These are phyloP conservation scores for Urocyon cinereoargenteus DNA, from an alignment of 2,797 vertebrate species.

Conservation along the genomic window DNA sequence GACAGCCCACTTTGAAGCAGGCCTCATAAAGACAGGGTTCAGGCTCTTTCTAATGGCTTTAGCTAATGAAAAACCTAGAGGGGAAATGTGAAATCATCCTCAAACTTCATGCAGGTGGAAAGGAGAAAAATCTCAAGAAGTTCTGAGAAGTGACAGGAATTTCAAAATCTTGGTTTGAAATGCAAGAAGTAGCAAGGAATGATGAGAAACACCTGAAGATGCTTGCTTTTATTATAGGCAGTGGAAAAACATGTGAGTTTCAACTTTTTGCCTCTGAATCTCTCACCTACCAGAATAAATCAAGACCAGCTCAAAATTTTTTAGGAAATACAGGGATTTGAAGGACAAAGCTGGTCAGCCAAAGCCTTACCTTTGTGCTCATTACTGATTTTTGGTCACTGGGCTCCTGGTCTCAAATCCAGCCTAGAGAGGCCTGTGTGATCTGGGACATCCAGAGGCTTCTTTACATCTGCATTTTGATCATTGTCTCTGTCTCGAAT, in stretches of 20 bases:
- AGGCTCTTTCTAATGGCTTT: slow-evolving; percentile 71
- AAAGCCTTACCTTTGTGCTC: background rate
- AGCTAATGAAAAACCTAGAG: slow-evolving; percentile 78
- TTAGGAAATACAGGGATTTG: background rate
- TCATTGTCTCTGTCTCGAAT: slow-evolving; percentile 2
- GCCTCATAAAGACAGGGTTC: slow-evolving; percentile 72
- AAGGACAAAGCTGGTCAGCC: background rate
- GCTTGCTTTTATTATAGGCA: background rate
- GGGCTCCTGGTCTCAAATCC: background rate
- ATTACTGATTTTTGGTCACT: background rate
- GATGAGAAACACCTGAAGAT: background rate
- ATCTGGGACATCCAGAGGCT: background rate
- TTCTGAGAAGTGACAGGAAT: slow-evolving; percentile 67
- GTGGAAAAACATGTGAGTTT: background rate
- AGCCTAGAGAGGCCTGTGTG: background rate
- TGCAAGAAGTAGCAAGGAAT: slow-evolving; percentile 1
- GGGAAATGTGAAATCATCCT: slow-evolving; percentile 47
- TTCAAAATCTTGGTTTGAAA: slow-evolving; percentile 40
- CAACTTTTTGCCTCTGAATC: background rate
- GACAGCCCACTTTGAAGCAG: slow-evolving; percentile 73
- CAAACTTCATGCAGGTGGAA: slow-evolving; percentile 53
- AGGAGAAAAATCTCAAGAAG: slow-evolving; percentile 44
- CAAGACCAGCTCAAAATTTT: background rate
- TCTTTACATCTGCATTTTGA: background rate
- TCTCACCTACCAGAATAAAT: background rate